These are phyloP conservation scores for Aporophyla lueneburgensis DNA, from an alignment of 2,888 invertebrate species.

Conservation along the genomic window DNA sequence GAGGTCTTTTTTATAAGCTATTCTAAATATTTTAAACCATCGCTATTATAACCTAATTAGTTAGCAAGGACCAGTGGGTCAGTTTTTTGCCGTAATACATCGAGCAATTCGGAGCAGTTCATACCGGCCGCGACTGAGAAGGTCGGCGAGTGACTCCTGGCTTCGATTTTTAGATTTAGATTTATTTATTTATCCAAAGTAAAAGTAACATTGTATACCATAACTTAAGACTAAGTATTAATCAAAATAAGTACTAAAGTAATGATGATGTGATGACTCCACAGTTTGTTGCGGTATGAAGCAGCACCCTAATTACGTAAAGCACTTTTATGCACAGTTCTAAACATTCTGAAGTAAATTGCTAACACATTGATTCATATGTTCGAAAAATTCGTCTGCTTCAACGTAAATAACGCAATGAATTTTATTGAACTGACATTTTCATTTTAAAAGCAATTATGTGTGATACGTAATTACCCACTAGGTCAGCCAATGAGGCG, in stretches of 20 bases:
- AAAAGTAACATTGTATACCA: too few relatives aligned
- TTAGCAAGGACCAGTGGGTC: background rate
- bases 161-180: too few relatives aligned
- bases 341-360: background rate
- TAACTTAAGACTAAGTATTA: too few relatives aligned
- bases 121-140: conserved; percentile 19
- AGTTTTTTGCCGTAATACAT: conserved; percentile 15
- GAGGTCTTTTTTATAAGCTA: background rate
- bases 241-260: too few relatives aligned
- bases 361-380: too few relatives aligned
- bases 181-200: too few relatives aligned
- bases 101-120: conserved; percentile 17
- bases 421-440: background rate
- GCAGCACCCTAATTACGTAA: background rate
- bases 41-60: conserved; percentile 21
- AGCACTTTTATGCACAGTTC: background rate
- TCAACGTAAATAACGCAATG: background rate
- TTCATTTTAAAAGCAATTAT: too few relatives aligned
- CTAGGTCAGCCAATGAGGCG: conserved; percentile 14
- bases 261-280: too few relatives aligned
- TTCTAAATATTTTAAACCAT: background rate
- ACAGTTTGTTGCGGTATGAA: conserved; percentile 41
- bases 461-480: background rate
- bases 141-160: conserved; percentile 21
- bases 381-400: background rate